These are phyloP conservation scores for Drosophila asahinai DNA, from an alignment of 1,140 invertebrate genomes.

Conservation along the genomic window DNA sequence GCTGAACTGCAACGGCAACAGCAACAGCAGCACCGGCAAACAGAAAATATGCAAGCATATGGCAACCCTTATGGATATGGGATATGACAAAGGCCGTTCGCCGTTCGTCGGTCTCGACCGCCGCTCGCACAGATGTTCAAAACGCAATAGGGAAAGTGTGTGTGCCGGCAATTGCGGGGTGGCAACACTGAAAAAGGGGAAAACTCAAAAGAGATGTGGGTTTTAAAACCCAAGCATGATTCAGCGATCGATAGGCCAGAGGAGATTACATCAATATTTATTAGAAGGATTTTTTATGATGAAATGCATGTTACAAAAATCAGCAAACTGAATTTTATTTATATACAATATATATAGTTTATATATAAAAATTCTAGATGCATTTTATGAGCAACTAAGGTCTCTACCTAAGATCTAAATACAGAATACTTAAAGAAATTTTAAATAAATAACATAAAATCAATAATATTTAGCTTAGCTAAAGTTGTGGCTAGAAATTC, in stretches of 20 bases:
- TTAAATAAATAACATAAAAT: no score
- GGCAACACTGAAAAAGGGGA: conserved; percentile 61
- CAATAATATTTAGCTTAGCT: no score
- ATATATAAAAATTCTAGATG: no score
- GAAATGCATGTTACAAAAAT: no score
- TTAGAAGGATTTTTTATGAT: no score
- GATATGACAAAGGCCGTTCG: conserved; percentile 52
- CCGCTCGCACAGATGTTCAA: conserved; percentile 51
- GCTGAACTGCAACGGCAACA: conserved; percentile 32
- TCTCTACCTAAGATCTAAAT: no score
- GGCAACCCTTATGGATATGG: conserved; percentile 72
- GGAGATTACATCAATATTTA: neutral
- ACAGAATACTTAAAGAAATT: no score
- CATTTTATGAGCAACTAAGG: neutral
- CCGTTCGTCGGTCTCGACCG: neutral
- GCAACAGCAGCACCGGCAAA: conserved; percentile 37
- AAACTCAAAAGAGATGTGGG: conserved; percentile 15
- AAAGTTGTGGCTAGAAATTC: no score
- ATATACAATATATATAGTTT: no score
- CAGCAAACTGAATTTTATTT: no score
- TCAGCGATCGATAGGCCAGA: conserved; percentile 23
- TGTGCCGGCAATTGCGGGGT: conserved; percentile 41
- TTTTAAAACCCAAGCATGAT: conserved; percentile 13
- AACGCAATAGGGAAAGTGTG: conserved; percentile 33
- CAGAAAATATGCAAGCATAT: conserved; percentile 75